phyloP scores from a whole-genome alignment of 2,888 invertebrate genomes.

The Campoplex nolae region DNA sequence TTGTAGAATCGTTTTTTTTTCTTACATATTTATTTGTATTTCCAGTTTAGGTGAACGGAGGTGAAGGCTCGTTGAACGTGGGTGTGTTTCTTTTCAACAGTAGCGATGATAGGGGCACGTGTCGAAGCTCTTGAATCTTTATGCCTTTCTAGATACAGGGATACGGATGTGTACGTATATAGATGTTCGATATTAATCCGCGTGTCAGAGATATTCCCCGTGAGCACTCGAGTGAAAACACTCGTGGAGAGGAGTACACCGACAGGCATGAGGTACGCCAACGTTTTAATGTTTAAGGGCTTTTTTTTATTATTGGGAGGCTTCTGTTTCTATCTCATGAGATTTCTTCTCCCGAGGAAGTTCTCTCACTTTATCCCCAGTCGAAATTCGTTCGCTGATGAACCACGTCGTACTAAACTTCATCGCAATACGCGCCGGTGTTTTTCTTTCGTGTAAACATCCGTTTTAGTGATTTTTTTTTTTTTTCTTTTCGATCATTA shows the following conservation, averaged over 20 bases:
- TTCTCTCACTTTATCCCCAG: slow-evolving; percentile 47
- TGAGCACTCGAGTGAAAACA: slow-evolving; percentile 58
- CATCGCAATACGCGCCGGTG: not conserved
- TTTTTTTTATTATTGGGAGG: slow-evolving; percentile 61
- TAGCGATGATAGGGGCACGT: slow-evolving; percentile 56
- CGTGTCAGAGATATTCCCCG: slow-evolving; percentile 42
- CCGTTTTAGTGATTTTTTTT: slow-evolving; percentile 28
- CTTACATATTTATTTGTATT: not conserved
- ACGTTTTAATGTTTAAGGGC: slow-evolving; percentile 59
- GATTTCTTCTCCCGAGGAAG: slow-evolving; percentile 21
- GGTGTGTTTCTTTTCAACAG: slow-evolving; percentile 50
- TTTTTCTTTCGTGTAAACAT: slow-evolving; percentile 2
- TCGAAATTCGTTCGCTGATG: slow-evolving; percentile 60
- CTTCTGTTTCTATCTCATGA: slow-evolving; percentile 53
- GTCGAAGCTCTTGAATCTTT: slow-evolving; percentile 59
- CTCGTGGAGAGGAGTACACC: slow-evolving; percentile 53
- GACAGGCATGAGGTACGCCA: slow-evolving; percentile 56
- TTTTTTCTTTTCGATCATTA: not conserved
- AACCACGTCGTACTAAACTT: slow-evolving; percentile 29
- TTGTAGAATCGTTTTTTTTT: not conserved
- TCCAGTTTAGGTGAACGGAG: slow-evolving; percentile 19
- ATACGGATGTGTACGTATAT: slow-evolving; percentile 13
- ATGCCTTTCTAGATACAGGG: slow-evolving; percentile 10
- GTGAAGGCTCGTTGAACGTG: slow-evolving; percentile 24
- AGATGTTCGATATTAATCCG: slow-evolving; percentile 8